Percentiles rank a stretch among this genome's conserved stretches.
phyloP scores from a whole-genome alignment of 1,140 invertebrate genomes.

The Pissodes strobi region DNA sequence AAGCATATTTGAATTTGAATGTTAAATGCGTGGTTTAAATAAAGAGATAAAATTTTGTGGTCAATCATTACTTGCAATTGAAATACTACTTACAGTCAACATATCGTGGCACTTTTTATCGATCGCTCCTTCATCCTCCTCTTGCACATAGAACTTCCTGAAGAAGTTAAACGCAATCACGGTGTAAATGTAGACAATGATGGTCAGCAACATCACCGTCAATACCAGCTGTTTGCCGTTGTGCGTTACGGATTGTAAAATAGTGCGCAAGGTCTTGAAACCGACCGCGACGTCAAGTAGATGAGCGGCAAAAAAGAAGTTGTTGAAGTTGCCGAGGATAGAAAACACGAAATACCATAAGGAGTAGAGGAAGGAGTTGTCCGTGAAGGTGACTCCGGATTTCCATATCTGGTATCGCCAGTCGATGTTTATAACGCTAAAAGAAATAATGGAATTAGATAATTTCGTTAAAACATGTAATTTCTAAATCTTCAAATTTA shows the following conservation, averaged over 20 bases:
- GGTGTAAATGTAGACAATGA: slow-evolving; percentile 99
- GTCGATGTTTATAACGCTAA: slow-evolving; percentile 84
- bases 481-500: too few species aligned
- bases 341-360: slow-evolving; percentile 97
- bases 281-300: slow-evolving; percentile 97
- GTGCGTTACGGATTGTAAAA: slow-evolving; percentile 99
- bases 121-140: slow-evolving; percentile 93
- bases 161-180: slow-evolving; percentile 99
- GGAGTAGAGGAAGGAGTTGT: slow-evolving; percentile 97
- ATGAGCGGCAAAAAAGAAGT: slow-evolving; percentile 99
- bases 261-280: slow-evolving; percentile 96
- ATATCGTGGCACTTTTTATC: slow-evolving; percentile 99
- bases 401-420: slow-evolving; percentile 99
- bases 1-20: too few species aligned
- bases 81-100: slow-evolving; percentile 85
- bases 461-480: too few species aligned
- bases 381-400: slow-evolving; percentile 95
- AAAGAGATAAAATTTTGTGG: background rate
- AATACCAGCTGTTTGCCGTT: slow-evolving; percentile 98
- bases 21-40: too few species aligned
- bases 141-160: slow-evolving; percentile 98
- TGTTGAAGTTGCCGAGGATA: slow-evolving; percentile 96
- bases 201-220: slow-evolving; percentile 96
- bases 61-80: too few species aligned
- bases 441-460: slow-evolving; percentile 4